Conservation (phyloP, 2,797 vertebrate genomes). For the Arctocebus calabarensis region DNA sequence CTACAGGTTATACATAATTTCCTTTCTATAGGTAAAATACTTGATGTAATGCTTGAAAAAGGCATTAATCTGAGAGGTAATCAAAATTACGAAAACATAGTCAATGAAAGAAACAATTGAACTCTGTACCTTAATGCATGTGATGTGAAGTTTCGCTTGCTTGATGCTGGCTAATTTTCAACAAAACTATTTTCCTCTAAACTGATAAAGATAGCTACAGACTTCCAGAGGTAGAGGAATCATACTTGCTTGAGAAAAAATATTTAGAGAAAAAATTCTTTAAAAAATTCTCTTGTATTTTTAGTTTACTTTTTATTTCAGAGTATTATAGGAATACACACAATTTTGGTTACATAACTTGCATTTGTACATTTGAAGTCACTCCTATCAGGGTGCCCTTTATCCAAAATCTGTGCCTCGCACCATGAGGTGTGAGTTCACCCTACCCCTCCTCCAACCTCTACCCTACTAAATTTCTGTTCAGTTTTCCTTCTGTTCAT, state of each 20-base stretch:
- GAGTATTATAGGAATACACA: no score
- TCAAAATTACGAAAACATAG: not conserved
- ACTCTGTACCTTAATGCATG: not conserved
- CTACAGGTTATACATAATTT: not conserved
- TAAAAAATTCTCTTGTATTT: not conserved
- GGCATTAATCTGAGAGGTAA: not conserved
- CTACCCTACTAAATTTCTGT: no score
- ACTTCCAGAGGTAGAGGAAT: not conserved
- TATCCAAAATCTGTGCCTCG: no score
- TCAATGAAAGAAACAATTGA: not conserved
- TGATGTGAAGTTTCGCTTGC: not conserved
- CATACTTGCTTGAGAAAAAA: rapidly evolving
- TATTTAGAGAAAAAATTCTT: not conserved
- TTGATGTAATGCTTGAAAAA: not conserved
- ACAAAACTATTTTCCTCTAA: not conserved
- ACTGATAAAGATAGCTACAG: not conserved
- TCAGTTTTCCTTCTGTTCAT: no score
- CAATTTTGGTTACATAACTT: no score
- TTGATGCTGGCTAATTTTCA: not conserved
- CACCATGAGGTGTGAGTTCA: no score
- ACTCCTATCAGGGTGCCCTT: no score
- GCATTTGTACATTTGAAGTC: no score
- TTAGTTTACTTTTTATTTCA: no score
- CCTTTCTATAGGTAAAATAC: not conserved
- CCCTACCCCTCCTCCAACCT: no score